A percentile compares a stretch with the other conserved stretches of the same genome.
These are phyloP conservation scores for Mormyrus lacerda DNA, from an alignment of 2,113 vertebrate species.

Conservation along the genomic window DNA sequence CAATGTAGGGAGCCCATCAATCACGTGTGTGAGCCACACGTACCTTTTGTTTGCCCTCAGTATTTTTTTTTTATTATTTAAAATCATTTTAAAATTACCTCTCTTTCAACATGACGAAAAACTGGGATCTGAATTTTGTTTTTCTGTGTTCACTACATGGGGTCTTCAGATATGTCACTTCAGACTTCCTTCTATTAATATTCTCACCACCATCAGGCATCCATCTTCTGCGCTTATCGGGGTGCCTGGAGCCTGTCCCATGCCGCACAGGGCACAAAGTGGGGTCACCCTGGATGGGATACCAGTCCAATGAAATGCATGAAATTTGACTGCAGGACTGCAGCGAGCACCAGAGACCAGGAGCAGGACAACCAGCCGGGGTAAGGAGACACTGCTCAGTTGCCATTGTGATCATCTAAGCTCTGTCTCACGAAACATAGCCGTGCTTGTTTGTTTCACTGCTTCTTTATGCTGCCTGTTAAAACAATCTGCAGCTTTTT, in stretches of 20 bases:
- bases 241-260: not conserved
- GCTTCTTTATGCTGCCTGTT: not conserved
- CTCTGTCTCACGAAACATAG: not conserved
- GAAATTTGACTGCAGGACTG: not conserved
- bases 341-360: not conserved
- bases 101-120: conserved; percentile 11
- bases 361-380: not conserved
- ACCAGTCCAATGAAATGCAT: not conserved
- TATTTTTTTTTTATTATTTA: not conserved
- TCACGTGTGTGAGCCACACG: not conserved
- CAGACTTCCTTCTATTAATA: not conserved
- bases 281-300: not conserved
- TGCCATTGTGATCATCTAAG: not conserved
- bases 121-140: not conserved
- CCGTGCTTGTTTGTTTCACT: not conserved
- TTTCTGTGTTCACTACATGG: not conserved
- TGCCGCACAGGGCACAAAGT: not conserved
- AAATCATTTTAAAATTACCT: not conserved
- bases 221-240: not conserved
- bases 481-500: not conserved
- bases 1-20: not conserved
- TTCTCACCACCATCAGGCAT: not conserved
- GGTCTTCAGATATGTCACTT: not conserved
- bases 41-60: not conserved
- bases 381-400: not conserved